Base-by-base conservation (phyloP, 2,113 vertebrate species). In the Cyphomyrus discorhynchus region DNA sequence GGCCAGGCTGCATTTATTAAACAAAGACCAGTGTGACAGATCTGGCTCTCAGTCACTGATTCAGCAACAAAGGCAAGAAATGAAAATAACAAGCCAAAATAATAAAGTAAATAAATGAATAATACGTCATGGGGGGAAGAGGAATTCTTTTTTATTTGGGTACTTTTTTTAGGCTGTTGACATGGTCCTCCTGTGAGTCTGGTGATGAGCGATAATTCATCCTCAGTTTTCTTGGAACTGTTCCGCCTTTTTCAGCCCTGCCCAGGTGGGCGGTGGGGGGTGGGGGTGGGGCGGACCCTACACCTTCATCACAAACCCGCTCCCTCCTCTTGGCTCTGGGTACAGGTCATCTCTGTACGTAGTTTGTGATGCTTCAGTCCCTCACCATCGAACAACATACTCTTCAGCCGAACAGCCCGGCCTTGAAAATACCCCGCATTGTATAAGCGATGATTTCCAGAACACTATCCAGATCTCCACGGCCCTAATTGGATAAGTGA, bases 81-180 rank as follows among this genome's bases (percentile, higher is more conserved):
- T 58, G 31, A 87, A 52, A 87, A 87, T 53, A 87, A 87, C 49
- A 58, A 42, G 35, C 17, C 17, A 53, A 47, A 86, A 86, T 50
- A 80, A 80, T 80, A 42, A 42, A 80, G 31, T 80, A 80, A 80
- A 77, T 77, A 77, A 77, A 80, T 80, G 35, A 42, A 80, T 80
- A 80, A 39, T 80, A 35, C 5, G 2, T 80, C 74, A 80, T 3
- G 27, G 74, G 35, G 31, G 31, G 15, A 9, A n/a, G 74, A 39
- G 35, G 74, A 7, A 80, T 39, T 39, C 27, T 77, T 15, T 77
- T 17, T 77, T 56, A 56, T 77, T 77, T 39, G 3, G 11, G 27
- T 35, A 17, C 13, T 39, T 13, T 77, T 35, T 80, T 42, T 7
- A 1, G 62, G 62, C n/a, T 13, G 62, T 70, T 70, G 27, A 70